phyloP scores from a whole-genome alignment of 2,797 vertebrate genomes.

The Sebastes goodei region DNA sequence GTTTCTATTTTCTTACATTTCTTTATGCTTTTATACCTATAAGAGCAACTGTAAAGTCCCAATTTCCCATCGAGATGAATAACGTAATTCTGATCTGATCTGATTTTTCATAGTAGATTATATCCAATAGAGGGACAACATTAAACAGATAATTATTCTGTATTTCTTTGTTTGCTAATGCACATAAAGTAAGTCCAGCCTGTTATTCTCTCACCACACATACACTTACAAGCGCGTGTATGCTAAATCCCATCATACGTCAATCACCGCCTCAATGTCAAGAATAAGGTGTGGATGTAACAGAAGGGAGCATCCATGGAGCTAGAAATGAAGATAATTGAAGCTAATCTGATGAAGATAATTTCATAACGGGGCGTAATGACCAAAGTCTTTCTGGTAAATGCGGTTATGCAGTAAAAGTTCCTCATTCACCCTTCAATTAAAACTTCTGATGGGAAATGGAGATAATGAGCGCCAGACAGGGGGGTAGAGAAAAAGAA shows the following conservation, averaged over 20 bases:
- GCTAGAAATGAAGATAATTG: constrained; percentile 34
- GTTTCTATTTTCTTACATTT: too few relatives aligned
- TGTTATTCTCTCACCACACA: background rate
- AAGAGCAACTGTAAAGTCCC: too few relatives aligned
- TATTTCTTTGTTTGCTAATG: background rate
- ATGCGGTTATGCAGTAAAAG: constrained; percentile 34
- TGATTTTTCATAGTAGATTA: too few relatives aligned
- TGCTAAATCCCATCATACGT: background rate
- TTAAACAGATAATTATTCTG: background rate
- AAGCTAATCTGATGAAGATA: constrained; percentile 54
- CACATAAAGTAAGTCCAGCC: background rate
- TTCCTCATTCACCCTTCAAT: constrained; percentile 38
- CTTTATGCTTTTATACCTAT: too few relatives aligned
- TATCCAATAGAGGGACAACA: too few relatives aligned
- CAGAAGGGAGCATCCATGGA: constrained; percentile 13
- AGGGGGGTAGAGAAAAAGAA: background rate
- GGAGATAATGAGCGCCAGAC: background rate
- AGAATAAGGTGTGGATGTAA: constrained; percentile 32
- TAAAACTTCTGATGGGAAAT: constrained; percentile 46
- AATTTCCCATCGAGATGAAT: too few relatives aligned
- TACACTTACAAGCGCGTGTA: background rate
- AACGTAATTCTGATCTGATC: too few relatives aligned
- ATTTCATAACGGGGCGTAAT: constrained; percentile 37
- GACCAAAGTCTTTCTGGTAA: constrained; percentile 43
- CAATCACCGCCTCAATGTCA: constrained; percentile 17